phyloP scores from a whole-genome alignment of 92 coral and sea anemone species.

The Parazoanthus swiftii region DNA sequence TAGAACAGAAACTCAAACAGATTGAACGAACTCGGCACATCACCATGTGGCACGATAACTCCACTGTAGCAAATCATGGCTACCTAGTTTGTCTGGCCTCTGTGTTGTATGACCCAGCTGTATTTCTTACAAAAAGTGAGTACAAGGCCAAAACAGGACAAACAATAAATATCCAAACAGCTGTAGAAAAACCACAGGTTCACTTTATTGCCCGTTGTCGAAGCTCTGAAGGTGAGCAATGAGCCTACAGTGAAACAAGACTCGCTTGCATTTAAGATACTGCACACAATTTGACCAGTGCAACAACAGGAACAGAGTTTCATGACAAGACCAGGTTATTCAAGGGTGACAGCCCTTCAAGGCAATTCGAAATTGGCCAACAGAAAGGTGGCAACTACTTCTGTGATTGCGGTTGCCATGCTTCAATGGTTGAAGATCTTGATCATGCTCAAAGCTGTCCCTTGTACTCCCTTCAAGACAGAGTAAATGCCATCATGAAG shows the following conservation, averaged over 20 bases:
- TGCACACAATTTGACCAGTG: not conserved
- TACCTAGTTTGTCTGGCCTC: slow-evolving; percentile 33
- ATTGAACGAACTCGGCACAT: slow-evolving; percentile 32
- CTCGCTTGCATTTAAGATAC: not conserved
- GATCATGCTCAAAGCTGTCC: slow-evolving; percentile 54
- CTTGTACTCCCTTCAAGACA: slow-evolving; percentile 27
- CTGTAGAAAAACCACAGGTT: slow-evolving; percentile 20
- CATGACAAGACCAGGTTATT: not conserved
- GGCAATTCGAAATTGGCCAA: not conserved
- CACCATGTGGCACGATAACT: slow-evolving; percentile 36
- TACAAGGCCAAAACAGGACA: slow-evolving; percentile 34
- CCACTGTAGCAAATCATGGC: slow-evolving; percentile 48
- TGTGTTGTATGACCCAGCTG: slow-evolving; percentile 37
- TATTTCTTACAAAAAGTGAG: slow-evolving; percentile 15
- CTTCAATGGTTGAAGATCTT: slow-evolving; percentile 35
- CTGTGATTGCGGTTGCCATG: not conserved
- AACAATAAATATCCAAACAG: slow-evolving; percentile 13
- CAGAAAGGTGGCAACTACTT: slow-evolving; percentile 2
- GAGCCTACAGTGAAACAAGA: slow-evolving; percentile 25
- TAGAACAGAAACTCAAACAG: slow-evolving; percentile 21
- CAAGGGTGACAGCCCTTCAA: not conserved
- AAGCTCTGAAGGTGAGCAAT: slow-evolving; percentile 22
- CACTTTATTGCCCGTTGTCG: slow-evolving; percentile 31
- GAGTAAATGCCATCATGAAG: slow-evolving; percentile 23
- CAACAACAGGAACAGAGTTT: not conserved